Conservation (phyloP, 2,888 invertebrate genomes). For the Bibio marci region DNA sequence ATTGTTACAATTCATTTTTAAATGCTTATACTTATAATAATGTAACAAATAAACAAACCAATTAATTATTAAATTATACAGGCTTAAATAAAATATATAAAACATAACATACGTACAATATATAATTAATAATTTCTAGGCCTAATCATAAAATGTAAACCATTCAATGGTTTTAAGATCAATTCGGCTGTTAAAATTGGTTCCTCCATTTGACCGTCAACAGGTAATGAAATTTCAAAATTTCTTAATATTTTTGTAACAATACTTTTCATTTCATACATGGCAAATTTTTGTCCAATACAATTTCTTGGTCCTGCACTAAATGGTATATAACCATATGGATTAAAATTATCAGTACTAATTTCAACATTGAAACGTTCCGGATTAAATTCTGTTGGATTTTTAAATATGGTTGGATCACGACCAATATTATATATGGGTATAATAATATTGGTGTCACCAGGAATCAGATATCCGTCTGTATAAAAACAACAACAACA, state of each 20-base stretch:
- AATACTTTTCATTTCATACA: slow-evolving; percentile 6
- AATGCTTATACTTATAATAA: too few species aligned
- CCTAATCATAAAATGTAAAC: slow-evolving; percentile 18
- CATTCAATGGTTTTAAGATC: slow-evolving; percentile 7
- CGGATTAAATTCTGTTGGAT: slow-evolving; percentile 22
- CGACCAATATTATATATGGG: slow-evolving; percentile 10
- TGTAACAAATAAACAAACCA: too few species aligned
- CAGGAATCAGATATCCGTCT: slow-evolving; percentile 4
- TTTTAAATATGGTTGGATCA: slow-evolving; percentile 18
- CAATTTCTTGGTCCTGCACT: slow-evolving; percentile 12
- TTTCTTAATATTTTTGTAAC: slow-evolving; percentile 6
- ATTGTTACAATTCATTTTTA: too few species aligned
- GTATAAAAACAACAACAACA: background rate
- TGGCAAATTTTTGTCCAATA: slow-evolving; percentile 7
- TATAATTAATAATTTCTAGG: slow-evolving; percentile 11
- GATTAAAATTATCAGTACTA: slow-evolving; percentile 21
- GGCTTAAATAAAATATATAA: too few species aligned
- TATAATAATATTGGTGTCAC: slow-evolving; percentile 4
- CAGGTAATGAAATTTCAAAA: slow-evolving; percentile 3
- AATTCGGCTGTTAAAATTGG: slow-evolving; percentile 4
- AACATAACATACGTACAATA: too few species aligned
- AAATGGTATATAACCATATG: slow-evolving; percentile 27
- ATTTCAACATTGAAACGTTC: slow-evolving; percentile 25
- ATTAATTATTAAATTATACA: too few species aligned
- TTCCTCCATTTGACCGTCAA: slow-evolving; percentile 4